phyloP scores from a whole-genome alignment of 2,797 vertebrate species.

The Clarias pachynema region DNA sequence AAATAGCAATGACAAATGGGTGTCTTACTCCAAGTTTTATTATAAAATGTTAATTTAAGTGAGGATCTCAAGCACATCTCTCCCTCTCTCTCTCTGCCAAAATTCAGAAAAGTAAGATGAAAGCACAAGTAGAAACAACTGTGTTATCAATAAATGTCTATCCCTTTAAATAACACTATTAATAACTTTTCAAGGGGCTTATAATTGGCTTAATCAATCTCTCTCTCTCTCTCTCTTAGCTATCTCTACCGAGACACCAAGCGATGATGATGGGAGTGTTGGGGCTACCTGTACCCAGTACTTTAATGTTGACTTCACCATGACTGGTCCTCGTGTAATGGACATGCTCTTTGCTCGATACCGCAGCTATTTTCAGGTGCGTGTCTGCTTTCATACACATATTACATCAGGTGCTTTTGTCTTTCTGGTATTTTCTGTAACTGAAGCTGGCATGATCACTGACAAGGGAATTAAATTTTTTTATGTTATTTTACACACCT shows the following conservation, averaged over 20 bases:
- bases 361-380: constrained; percentile 24
- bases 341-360: constrained; percentile 3
- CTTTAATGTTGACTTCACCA: constrained; percentile 39
- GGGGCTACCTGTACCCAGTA: constrained; percentile 31
- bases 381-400: neutral
- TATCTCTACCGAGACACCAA: too few relatives aligned
- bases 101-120: too few relatives aligned
- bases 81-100: neutral
- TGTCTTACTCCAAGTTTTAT: neutral
- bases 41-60: neutral
- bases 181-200: too few relatives aligned
- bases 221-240: neutral
- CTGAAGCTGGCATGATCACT: neutral
- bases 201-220: too few relatives aligned
- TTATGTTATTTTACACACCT: too few relatives aligned
- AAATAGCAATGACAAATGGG: neutral
- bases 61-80: neutral
- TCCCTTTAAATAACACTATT: too few relatives aligned
- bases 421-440: neutral
- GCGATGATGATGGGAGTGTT: too few relatives aligned
- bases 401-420: neutral
- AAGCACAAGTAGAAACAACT: too few relatives aligned
- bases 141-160: too few relatives aligned
- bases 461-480: neutral
- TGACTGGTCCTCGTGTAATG: constrained; percentile 1